Percentiles rank a stretch among this genome's conserved stretches.
Evolutionary conservation across 2,113 vertebrate genomes (phyloP).

Genomic region (Cebidichthys violaceus): DNA sequence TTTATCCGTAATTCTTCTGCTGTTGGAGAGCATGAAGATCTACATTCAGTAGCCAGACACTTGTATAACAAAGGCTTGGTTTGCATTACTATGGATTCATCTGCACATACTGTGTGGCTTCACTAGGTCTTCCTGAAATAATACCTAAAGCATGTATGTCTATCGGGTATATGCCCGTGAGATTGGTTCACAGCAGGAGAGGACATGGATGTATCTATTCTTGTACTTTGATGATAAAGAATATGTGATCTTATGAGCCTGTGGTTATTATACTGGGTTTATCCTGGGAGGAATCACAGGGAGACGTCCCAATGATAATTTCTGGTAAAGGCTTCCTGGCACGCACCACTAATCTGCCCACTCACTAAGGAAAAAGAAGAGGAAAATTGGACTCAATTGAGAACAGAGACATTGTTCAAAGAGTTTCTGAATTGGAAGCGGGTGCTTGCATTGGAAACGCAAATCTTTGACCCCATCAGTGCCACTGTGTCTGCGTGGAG

Average conservation of each 20-base stretch:
- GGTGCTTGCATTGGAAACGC: slow-evolving; percentile 64
- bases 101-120: slow-evolving; percentile 50
- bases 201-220: slow-evolving; percentile 25
- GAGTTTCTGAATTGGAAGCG: slow-evolving; percentile 74
- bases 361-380: slow-evolving; percentile 67
- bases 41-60: slow-evolving; percentile 59
- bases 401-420: slow-evolving; percentile 76
- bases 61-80: slow-evolving; percentile 67
- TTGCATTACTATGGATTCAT: slow-evolving; percentile 65
- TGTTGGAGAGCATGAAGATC: slow-evolving; percentile 48
- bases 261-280: slow-evolving; percentile 59
- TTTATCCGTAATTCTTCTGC: slow-evolving; percentile 41
- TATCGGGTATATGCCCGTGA: slow-evolving; percentile 56
- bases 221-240: slow-evolving; percentile 54
- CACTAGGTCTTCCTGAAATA: slow-evolving; percentile 36
- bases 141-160: slow-evolving; percentile 47
- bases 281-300: slow-evolving; percentile 56
- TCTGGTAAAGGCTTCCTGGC: slow-evolving; percentile 78
- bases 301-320: slow-evolving; percentile 62
- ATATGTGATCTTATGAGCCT: slow-evolving; percentile 60
- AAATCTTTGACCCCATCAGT: slow-evolving; percentile 60
- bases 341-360: slow-evolving; percentile 68
- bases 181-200: slow-evolving; percentile 73
- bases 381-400: slow-evolving; percentile 76
- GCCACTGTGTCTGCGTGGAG: slow-evolving; percentile 46